Conservation (phyloP, 2,113 vertebrate genomes). For the Ptilorrhoa leucosticta region DNA sequence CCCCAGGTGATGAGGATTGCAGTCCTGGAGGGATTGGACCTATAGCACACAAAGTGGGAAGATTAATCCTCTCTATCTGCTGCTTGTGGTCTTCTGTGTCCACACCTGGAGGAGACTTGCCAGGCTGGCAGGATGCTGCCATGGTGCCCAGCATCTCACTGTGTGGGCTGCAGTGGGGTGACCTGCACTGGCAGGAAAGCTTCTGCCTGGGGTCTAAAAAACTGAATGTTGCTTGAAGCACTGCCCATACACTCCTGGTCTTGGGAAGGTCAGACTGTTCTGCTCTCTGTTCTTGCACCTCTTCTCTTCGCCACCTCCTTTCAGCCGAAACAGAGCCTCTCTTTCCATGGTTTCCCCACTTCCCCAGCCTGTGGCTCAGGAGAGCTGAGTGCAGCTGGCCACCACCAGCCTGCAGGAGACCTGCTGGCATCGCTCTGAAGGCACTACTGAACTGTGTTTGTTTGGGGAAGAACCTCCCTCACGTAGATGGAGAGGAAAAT, state of each 20-base stretch:
- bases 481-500: neutral
- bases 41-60: accelerated
- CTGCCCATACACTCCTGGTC: neutral
- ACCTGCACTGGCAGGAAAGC: neutral
- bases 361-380: accelerated
- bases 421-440: neutral
- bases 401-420: neutral
- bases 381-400: neutral
- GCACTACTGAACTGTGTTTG: neutral
- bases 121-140: neutral
- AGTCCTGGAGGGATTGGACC: accelerated
- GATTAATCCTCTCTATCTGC: neutral
- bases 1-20: neutral
- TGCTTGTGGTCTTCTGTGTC: neutral
- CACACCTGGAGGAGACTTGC: neutral
- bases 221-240: neutral
- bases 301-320: neutral
- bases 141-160: neutral
- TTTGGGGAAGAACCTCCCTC: neutral
- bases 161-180: neutral
- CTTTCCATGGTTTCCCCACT: neutral
- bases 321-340: neutral
- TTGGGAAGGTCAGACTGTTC: neutral
- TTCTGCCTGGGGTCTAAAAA: neutral
- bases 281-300: neutral